Conservation (phyloP, 1,140 invertebrate genomes). For the Drosophila tropicalis region DNA sequence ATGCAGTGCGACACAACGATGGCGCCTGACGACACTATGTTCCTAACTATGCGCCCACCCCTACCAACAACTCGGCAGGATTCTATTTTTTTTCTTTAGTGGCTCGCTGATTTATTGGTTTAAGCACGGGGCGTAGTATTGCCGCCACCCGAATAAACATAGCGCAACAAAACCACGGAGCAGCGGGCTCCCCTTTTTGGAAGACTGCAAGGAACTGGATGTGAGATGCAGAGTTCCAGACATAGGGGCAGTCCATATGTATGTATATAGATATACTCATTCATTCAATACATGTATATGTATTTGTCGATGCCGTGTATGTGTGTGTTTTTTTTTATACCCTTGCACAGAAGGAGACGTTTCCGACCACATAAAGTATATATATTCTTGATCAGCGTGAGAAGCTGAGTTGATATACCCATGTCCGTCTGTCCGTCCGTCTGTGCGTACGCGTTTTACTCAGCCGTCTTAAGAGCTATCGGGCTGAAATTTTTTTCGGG, state of each 20-base stretch:
- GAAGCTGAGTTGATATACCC: too few species aligned
- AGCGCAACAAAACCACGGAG: conserved; percentile 74
- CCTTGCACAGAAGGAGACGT: too few species aligned
- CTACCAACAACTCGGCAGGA: neutral
- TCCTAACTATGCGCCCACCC: neutral
- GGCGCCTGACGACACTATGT: conserved; percentile 68
- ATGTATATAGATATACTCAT: conserved; percentile 19
- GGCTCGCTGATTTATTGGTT: conserved; percentile 77
- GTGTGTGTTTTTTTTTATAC: too few species aligned
- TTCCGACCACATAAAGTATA: too few species aligned
- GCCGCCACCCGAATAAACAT: conserved; percentile 72
- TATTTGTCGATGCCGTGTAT: too few species aligned
- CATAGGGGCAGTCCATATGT: conserved; percentile 47
- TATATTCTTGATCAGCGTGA: too few species aligned
- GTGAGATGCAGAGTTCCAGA: conserved; percentile 56
- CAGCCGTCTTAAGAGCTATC: too few species aligned
- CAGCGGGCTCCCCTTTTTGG: conserved; percentile 18
- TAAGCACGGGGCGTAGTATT: conserved; percentile 58
- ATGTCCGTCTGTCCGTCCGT: too few species aligned
- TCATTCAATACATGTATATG: conserved; percentile 23
- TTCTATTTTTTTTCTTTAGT: conserved; percentile 39
- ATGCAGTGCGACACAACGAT: conserved; percentile 50
- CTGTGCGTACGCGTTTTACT: too few species aligned
- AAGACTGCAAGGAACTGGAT: conserved; percentile 27
- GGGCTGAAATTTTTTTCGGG: too few species aligned